phyloP scores from a whole-genome alignment of 2,888 invertebrate species.

The Leptothorax acervorum region DNA sequence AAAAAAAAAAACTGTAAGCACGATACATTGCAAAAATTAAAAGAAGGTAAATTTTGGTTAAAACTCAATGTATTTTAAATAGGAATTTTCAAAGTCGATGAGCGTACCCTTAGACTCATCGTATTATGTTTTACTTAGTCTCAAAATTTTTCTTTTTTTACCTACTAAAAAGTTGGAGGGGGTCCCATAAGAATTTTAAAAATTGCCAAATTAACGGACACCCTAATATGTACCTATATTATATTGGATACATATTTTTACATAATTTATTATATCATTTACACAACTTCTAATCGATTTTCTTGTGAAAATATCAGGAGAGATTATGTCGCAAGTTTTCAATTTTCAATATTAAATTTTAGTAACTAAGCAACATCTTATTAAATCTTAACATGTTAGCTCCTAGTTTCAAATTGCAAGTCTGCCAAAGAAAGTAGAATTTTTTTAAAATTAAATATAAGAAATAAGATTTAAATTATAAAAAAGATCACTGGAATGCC shows the following conservation, averaged over 20 bases:
- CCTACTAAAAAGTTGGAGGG: no score
- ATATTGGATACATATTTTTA: neutral
- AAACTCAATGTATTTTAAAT: no score
- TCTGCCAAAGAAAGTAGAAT: neutral
- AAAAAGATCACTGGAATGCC: neutral
- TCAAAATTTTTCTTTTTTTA: no score
- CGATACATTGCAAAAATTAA: no score
- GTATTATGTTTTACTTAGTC: no score
- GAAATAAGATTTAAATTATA: neutral
- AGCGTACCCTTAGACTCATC: no score
- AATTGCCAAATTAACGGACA: no score
- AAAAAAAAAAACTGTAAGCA: no score
- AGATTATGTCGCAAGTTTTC: neutral
- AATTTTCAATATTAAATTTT: constrained; percentile 25
- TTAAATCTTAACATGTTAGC: constrained; percentile 11
- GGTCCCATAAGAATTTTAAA: no score
- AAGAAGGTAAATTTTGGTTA: no score
- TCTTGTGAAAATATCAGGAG: neutral
- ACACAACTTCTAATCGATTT: neutral
- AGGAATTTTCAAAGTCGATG: no score
- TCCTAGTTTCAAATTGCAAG: neutral
- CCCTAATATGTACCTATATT: no score
- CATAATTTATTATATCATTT: neutral
- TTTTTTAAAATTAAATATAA: constrained; percentile 9
- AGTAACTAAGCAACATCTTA: constrained; percentile 13